Evolutionary conservation across 2,797 vertebrate species (phyloP).

Genomic region (Echeneis naucrates): DNA sequence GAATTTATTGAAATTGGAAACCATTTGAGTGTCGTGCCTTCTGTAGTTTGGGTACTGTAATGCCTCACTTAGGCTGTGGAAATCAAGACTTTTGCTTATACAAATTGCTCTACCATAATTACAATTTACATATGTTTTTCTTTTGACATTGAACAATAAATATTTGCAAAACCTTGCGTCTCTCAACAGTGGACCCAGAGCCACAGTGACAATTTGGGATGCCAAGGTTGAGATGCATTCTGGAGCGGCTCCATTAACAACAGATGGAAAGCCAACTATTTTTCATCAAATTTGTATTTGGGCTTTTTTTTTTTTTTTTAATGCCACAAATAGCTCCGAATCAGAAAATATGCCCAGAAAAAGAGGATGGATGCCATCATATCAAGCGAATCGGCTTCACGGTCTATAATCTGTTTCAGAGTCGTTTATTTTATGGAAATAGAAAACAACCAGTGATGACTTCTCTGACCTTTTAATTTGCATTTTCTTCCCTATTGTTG

Average conservation of each 20-base stretch:
- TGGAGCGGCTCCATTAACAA: slow-evolving; percentile 57
- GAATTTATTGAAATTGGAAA: slow-evolving; percentile 23
- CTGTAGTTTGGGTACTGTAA: slow-evolving; percentile 10
- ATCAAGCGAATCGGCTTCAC: slow-evolving; percentile 6
- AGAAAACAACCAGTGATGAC: not conserved
- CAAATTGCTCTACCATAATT: slow-evolving; percentile 22
- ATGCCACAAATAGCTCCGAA: slow-evolving; percentile 37
- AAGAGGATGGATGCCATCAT: slow-evolving; percentile 31
- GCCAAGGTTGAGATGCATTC: slow-evolving; percentile 54
- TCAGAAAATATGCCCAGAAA: slow-evolving; percentile 44
- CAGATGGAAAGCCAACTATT: slow-evolving; percentile 60
- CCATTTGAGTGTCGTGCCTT: slow-evolving; percentile 8
- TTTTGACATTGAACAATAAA: slow-evolving; percentile 56
- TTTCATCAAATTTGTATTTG: slow-evolving; percentile 52
- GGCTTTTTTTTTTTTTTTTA: slow-evolving; percentile 30
- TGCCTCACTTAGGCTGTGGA: slow-evolving; percentile 14
- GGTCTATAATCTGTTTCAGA: slow-evolving; percentile 16
- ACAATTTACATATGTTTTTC: slow-evolving; percentile 50
- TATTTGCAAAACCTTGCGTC: slow-evolving; percentile 54
- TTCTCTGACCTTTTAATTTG: slow-evolving; percentile 6
- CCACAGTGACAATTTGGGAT: slow-evolving; percentile 40
- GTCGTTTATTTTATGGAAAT: not conserved
- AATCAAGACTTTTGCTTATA: slow-evolving; percentile 9
- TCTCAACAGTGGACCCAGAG: slow-evolving; percentile 43
- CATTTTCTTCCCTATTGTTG: no score